Evolutionary conservation across 2,888 invertebrate genomes (phyloP).

Genomic region (Pyralis farinalis): DNA sequence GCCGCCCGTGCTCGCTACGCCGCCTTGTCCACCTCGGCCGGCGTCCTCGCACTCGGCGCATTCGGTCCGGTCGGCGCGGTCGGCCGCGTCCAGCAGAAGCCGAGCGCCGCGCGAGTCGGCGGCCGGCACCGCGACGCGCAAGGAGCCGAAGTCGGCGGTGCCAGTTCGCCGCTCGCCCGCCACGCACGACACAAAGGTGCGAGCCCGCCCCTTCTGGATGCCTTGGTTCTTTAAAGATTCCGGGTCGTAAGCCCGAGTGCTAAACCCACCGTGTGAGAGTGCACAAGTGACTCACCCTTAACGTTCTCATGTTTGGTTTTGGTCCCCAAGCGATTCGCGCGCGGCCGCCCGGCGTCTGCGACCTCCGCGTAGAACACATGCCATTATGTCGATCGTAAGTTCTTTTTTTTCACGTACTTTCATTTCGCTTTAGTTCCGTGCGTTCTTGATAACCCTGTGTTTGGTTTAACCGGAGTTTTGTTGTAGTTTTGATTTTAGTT

Average conservation of each 20-base stretch:
- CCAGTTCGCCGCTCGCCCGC: slow-evolving; percentile 56
- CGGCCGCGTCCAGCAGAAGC: slow-evolving; percentile 46
- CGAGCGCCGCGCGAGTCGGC: slow-evolving; percentile 35
- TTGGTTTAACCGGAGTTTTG: slow-evolving; percentile 14
- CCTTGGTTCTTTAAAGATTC: slow-evolving; percentile 54
- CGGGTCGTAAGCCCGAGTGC: slow-evolving; percentile 19
- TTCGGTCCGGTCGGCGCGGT: slow-evolving; percentile 39
- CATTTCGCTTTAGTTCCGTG: slow-evolving; percentile 28
- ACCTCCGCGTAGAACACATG: slow-evolving; percentile 45
- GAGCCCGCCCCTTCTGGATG: slow-evolving; percentile 85
- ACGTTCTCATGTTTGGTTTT: slow-evolving; percentile 31
- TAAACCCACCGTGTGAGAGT: slow-evolving; percentile 53
- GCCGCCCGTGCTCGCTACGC: slow-evolving; percentile 65
- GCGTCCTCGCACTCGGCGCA: slow-evolving; percentile 35
- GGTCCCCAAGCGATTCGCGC: slow-evolving; percentile 26
- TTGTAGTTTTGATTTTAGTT: slow-evolving; percentile 25
- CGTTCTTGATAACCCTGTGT: slow-evolving; percentile 23
- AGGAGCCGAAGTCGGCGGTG: slow-evolving; percentile 62
- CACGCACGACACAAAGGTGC: slow-evolving; percentile 84
- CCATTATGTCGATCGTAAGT: slow-evolving; percentile 80
- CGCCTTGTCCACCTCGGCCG: slow-evolving; percentile 60
- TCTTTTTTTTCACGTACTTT: slow-evolving; percentile 37
- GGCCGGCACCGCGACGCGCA: slow-evolving; percentile 41
- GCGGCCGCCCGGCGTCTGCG: slow-evolving; percentile 26
- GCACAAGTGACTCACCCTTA: slow-evolving; percentile 40